Evolutionary conservation across 2,888 invertebrate species (phyloP).

Genomic region (Galerucella pusilla): DNA sequence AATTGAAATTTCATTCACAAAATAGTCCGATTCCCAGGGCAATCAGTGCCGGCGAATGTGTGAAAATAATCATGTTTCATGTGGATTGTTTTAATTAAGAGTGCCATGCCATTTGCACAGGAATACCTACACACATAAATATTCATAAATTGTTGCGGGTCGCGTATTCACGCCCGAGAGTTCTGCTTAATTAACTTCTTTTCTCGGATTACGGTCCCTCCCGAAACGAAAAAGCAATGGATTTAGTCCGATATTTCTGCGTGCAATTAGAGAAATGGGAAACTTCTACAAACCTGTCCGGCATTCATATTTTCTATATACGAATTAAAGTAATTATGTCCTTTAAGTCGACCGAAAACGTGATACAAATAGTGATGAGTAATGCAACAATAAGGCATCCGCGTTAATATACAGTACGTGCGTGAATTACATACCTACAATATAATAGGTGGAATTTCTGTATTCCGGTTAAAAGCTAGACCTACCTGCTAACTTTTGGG

Average conservation of each 20-base stretch:
- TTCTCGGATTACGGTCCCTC: conserved; percentile 15
- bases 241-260: neutral
- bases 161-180: conserved; percentile 20
- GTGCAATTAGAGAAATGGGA: neutral
- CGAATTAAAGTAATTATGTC: neutral
- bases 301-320: neutral
- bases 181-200: conserved; percentile 34
- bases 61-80: conserved; percentile 39
- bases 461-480: too few relatives aligned
- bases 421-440: neutral
- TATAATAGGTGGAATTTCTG: neutral
- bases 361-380: neutral
- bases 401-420: neutral
- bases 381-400: neutral
- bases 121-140: conserved; percentile 26
- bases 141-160: conserved; percentile 33
- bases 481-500: too few relatives aligned
- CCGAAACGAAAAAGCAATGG: neutral
- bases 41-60: conserved; percentile 27
- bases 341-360: neutral
- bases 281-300: neutral
- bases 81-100: conserved; percentile 43
- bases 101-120: conserved; percentile 38
- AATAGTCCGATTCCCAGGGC: conserved; percentile 23
- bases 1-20: conserved; percentile 31